A percentile compares a stretch with the other conserved stretches of the same genome.
These are phyloP conservation scores for Austrolebias charrua DNA, from an alignment of 2,797 vertebrate species.

Conservation along the genomic window DNA sequence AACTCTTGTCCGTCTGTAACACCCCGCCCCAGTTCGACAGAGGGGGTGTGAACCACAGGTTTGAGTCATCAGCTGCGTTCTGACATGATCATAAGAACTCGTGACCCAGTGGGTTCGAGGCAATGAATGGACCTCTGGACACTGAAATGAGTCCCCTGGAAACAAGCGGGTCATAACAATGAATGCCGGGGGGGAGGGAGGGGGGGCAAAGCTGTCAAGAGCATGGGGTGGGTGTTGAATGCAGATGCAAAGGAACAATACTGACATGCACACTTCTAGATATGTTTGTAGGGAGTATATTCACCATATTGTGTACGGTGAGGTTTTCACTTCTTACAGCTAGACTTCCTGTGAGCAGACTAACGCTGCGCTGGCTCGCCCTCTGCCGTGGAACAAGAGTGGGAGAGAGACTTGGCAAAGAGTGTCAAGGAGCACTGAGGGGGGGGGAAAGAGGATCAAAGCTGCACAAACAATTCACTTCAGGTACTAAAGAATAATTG, in stretches of 20 bases:
- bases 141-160: constrained; percentile 16
- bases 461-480: constrained; percentile 20
- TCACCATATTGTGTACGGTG: constrained; percentile 85
- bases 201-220: constrained; percentile 38
- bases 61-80: constrained; percentile 21
- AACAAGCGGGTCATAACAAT: constrained; percentile 39
- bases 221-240: constrained; percentile 74
- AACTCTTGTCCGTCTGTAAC: too few species aligned
- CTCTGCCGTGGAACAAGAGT: constrained; percentile 85
- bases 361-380: constrained; percentile 83
- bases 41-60: too few species aligned
- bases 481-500: constrained; percentile 54
- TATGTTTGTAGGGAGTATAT: constrained; percentile 81
- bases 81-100: constrained; percentile 25
- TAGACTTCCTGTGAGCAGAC: constrained; percentile 84
- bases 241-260: constrained; percentile 81
- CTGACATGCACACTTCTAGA: constrained; percentile 85
- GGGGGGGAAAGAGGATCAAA: constrained; percentile 29
- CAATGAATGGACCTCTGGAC: constrained; percentile 46
- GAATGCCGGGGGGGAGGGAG: constrained; percentile 34
- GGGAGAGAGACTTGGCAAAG: constrained; percentile 83
- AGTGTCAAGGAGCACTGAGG: constrained; percentile 69
- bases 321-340: constrained; percentile 84
- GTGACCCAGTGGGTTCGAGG: constrained; percentile 35
- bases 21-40: too few species aligned